These are phyloP conservation scores for Leptarthrus brevirostris DNA, from an alignment of 2,888 invertebrate genomes.

Conservation along the genomic window DNA sequence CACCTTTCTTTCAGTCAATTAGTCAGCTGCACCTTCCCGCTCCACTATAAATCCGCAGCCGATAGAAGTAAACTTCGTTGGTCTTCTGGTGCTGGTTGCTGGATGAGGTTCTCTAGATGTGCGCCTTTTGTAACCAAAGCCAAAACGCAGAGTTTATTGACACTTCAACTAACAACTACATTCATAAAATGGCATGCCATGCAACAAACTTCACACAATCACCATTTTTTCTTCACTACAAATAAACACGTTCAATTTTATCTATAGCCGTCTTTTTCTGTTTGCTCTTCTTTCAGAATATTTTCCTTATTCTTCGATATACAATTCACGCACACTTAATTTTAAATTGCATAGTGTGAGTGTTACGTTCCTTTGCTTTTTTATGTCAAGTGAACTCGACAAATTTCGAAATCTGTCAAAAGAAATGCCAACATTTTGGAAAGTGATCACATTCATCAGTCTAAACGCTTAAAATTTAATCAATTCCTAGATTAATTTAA, in stretches of 20 bases:
- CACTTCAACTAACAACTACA: conserved; percentile 45
- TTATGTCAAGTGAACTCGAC: conserved; percentile 38
- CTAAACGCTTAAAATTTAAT: not conserved
- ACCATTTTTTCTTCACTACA: not conserved
- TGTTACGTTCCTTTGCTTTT: conserved; percentile 41
- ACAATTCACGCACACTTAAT: too few species aligned
- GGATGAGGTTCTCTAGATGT: not conserved
- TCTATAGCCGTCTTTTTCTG: not conserved
- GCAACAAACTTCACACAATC: conserved; percentile 19
- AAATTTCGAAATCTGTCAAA: conserved; percentile 42
- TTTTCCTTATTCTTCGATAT: too few species aligned
- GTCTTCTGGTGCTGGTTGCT: not conserved
- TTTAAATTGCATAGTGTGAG: not conserved
- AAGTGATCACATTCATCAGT: not conserved
- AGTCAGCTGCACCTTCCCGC: conserved; percentile 34
- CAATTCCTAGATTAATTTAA: not conserved
- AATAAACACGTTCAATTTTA: not conserved
- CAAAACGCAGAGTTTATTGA: conserved; percentile 47
- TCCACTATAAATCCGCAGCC: not conserved
- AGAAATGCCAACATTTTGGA: conserved; percentile 25
- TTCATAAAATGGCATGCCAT: not conserved
- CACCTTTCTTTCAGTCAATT: conserved; percentile 36
- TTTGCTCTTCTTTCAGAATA: too few species aligned
- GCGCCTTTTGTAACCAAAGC: conserved; percentile 5
- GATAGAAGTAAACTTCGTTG: not conserved